A percentile compares a stretch with the other conserved stretches of the same genome.
Evolutionary conservation across 2,797 vertebrate species (phyloP).

Genomic region (Petrocephalus sullivani): DNA sequence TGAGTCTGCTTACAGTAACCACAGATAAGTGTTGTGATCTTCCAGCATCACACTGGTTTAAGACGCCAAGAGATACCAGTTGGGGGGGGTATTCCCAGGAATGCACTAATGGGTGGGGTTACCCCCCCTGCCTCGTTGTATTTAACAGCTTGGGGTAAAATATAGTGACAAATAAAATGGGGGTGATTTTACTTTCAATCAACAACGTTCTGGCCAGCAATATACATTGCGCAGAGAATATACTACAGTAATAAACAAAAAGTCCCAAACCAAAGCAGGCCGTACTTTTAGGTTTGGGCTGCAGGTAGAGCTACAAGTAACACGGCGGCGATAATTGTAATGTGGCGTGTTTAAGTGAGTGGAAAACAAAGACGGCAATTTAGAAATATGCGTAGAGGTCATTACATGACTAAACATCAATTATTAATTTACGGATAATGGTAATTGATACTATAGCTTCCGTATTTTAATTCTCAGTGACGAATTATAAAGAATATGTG

Average conservation of each 20-base stretch:
- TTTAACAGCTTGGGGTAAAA: neutral
- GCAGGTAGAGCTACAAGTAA: neutral
- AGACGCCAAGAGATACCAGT: constrained; percentile 21
- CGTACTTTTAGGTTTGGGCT: neutral
- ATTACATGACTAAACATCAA: neutral
- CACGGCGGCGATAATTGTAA: neutral
- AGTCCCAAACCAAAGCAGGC: neutral
- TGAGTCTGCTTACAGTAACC: constrained; percentile 37
- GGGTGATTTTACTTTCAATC: constrained; percentile 48
- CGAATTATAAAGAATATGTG: neutral
- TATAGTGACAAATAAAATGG: constrained; percentile 23
- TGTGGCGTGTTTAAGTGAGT: neutral
- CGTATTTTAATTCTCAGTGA: neutral
- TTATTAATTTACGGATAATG: constrained; percentile 7
- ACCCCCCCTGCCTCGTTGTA: neutral
- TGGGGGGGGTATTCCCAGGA: neutral
- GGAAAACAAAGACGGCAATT: neutral
- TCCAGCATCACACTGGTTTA: constrained; percentile 1
- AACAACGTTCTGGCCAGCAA: constrained; percentile 51
- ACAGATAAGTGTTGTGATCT: constrained; percentile 34
- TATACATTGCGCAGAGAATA: constrained; percentile 45
- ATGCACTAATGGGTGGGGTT: neutral
- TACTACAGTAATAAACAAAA: constrained; percentile 51
- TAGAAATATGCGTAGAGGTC: neutral
- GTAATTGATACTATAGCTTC: neutral